Evolutionary conservation across 2,797 vertebrate genomes (phyloP), one percentile per base, ranked within the genome.

Genomic region (Acanthurus tractus): DNA sequence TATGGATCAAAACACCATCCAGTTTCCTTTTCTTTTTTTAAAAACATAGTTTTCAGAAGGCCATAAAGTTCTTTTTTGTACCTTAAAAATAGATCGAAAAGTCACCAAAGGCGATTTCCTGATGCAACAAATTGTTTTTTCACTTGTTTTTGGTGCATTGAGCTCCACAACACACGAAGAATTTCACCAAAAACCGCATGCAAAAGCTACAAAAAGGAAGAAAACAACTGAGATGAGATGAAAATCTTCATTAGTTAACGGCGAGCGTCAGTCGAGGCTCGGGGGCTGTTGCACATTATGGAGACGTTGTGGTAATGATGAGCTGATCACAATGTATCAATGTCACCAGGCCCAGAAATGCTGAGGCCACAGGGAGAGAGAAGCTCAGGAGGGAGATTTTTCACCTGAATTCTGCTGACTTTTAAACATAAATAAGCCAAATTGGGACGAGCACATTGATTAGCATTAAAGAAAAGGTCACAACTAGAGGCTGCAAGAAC

Each of bases 381-480:
- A 34, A 6, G 29, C 29, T 34, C 29, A 34, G 6, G 6, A 34
- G 29, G 29, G 29, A 7, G 29, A 34, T 70, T 63, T 59, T 74
- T 54, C 54, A 29, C 59, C 65, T 78, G 13, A 69, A 74, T 74
- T 68, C 25, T 15, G 52, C 57, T 20, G 55, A 55, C 25, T 64
- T 18, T 67, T 61, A 57, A 72, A 55, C 61, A 58, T 42, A 78
- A 76, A 79, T 48, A 69, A 80, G 58, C 79, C 62, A 73, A 54
- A 80, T 4, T 64, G 66, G 66, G 62, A 83, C 88, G 70, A 82
- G 42, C 49, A 17, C 20, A 48, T 61, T 13, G 64, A 87, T 63
- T 81, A 76, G 69, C 71, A 13, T 79, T 78, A 42, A 79, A 69
- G 64, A 45, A 79, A 88, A 88, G 79, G 84, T 88, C 79, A 89